Conservation (phyloP, 2,797 vertebrate genomes). For the Parauchenoglanis ngamensis region DNA sequence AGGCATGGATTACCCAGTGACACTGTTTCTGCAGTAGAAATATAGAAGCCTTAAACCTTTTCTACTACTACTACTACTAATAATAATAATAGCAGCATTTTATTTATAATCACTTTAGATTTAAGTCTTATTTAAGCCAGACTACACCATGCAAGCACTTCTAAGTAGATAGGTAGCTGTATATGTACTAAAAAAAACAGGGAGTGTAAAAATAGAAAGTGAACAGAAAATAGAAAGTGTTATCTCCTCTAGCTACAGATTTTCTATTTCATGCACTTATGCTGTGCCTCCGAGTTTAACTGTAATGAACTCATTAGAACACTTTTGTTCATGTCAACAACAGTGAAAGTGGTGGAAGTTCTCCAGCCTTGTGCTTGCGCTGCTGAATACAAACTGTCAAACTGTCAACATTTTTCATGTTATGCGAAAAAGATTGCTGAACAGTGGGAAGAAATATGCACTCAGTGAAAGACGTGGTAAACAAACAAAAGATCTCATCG, state of each 20-base stretch:
- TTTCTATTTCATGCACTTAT: constrained; percentile 19
- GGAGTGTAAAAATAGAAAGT: neutral
- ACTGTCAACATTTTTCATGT: constrained; percentile 62
- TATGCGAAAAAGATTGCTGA: constrained; percentile 60
- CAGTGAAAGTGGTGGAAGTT: constrained; percentile 56
- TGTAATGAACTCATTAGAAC: constrained; percentile 20
- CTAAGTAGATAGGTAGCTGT: neutral
- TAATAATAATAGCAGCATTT: neutral
- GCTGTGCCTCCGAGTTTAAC: neutral
- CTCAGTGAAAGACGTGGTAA: neutral
- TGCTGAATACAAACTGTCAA: constrained; percentile 51
- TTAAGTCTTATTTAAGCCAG: neutral
- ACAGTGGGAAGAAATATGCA: constrained; percentile 57
- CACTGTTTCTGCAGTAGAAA: neutral
- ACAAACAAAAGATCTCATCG: constrained; percentile 10
- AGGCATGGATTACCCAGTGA: constrained; percentile 39
- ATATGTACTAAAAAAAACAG: neutral
- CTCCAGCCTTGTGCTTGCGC: constrained; percentile 53
- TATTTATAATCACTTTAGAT: neutral
- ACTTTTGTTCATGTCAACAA: constrained; percentile 65
- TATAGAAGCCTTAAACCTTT: neutral
- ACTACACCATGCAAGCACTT: neutral
- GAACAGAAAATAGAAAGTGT: neutral
- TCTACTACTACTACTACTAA: neutral
- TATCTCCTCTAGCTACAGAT: neutral